Percentiles rank a stretch among this genome's conserved stretches.
Evolutionary conservation across 2,797 vertebrate species (phyloP).

Genomic region (Melanotaenia nigrans): DNA sequence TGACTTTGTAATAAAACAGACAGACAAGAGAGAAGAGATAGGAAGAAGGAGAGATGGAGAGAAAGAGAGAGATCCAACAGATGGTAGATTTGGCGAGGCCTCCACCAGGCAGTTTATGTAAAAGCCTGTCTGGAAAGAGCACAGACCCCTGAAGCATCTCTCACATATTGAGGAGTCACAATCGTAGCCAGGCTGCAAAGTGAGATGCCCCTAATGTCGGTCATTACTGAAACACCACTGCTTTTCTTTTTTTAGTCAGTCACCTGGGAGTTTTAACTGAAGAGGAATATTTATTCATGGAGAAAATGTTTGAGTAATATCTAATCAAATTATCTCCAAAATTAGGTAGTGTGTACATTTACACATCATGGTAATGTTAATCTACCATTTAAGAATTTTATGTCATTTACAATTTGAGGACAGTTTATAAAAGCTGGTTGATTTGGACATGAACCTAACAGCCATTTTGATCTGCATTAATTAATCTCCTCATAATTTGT

Average conservation of each 20-base stretch:
- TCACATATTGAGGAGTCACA: constrained; percentile 75
- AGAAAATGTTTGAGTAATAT: not conserved
- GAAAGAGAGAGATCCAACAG: constrained; percentile 73
- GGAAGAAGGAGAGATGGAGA: constrained; percentile 44
- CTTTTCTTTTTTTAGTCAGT: constrained; percentile 4
- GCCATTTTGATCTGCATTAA: not conserved
- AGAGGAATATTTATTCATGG: constrained; percentile 2
- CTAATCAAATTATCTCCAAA: not conserved
- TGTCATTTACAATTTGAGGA: not conserved
- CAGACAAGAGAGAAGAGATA: constrained; percentile 45
- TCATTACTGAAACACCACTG: constrained; percentile 53
- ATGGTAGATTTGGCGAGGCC: constrained; percentile 82
- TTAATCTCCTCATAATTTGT: not conserved
- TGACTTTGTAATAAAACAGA: constrained; percentile 65
- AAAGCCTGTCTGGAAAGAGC: constrained; percentile 79
- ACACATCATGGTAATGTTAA: not conserved
- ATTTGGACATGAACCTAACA: not conserved
- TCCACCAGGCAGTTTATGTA: constrained; percentile 76
- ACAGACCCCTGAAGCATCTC: constrained; percentile 73
- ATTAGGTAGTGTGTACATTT: not conserved
- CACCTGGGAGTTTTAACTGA: constrained; percentile 12
- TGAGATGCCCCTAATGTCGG: constrained; percentile 57
- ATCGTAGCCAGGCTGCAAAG: constrained; percentile 67
- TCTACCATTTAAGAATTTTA: not conserved
- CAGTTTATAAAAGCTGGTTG: not conserved